phyloP scores from a whole-genome alignment of 2,888 invertebrate species.

The Willowsia nigromaculata region DNA sequence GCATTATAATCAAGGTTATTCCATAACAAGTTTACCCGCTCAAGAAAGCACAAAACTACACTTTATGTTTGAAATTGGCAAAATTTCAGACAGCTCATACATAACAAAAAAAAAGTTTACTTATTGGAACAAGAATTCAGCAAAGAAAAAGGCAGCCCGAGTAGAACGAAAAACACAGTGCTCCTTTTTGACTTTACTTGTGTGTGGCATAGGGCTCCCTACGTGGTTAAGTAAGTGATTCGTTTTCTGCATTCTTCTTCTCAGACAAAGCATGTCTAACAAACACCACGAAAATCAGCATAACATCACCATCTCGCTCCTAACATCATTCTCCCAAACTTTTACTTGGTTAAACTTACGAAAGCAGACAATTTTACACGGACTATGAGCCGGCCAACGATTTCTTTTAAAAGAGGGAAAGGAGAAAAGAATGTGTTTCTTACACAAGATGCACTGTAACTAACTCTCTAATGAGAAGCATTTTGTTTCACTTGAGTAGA shows the following conservation, averaged over 20 bases:
- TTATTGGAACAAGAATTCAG: not conserved
- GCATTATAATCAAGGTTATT: conserved; percentile 27
- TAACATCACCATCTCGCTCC: not conserved
- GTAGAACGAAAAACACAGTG: not conserved
- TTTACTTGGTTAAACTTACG: not conserved
- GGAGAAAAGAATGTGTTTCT: too few relatives aligned
- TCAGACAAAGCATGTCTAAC: not conserved
- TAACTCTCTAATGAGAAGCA: conserved; percentile 35
- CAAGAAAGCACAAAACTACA: not conserved
- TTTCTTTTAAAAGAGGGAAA: not conserved
- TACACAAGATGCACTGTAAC: too few relatives aligned
- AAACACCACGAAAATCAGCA: not conserved
- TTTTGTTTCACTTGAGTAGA: conserved; percentile 45
- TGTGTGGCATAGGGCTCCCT: not conserved
- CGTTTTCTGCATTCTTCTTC: not conserved
- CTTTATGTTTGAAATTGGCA: conserved; percentile 22
- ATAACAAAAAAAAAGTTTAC: conserved; percentile 10
- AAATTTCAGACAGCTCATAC: conserved; percentile 51
- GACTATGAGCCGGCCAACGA: conserved; percentile 14
- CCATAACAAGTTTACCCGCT: not conserved
- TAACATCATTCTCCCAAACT: not conserved
- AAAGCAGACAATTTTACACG: conserved; percentile 45
- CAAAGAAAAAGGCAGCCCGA: not conserved
- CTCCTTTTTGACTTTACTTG: not conserved
- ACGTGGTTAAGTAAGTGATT: not conserved